Evolutionary conservation across 2,888 invertebrate species (phyloP).

Genomic region (Xylocampa areola): DNA sequence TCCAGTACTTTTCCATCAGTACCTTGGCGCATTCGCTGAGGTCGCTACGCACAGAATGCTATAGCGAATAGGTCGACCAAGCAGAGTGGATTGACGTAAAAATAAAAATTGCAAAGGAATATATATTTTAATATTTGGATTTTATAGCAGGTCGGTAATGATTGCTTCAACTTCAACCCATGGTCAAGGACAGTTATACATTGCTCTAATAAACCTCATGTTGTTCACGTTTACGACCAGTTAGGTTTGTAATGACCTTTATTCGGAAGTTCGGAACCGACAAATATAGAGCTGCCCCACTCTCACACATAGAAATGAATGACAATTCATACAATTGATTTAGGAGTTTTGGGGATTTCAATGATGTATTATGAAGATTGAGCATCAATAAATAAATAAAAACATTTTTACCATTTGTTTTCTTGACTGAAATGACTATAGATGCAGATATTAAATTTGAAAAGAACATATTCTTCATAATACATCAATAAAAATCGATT

Average conservation of each 20-base stretch:
- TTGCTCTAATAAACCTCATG: constrained; percentile 16
- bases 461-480: constrained; percentile 21
- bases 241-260: constrained; percentile 22
- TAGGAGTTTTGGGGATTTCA: constrained; percentile 14
- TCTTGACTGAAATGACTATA: constrained; percentile 1
- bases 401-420: no score
- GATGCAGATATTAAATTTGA: no score
- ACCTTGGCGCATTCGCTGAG: constrained; percentile 64
- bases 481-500: constrained; percentile 14
- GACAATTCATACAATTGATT: constrained; percentile 35
- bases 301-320: constrained; percentile 22
- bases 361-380: constrained; percentile 18
- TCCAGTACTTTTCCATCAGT: constrained; percentile 82
- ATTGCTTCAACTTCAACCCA: constrained; percentile 16
- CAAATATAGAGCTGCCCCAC: constrained; percentile 24
- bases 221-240: constrained; percentile 5
- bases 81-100: background rate
- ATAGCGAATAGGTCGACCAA: constrained; percentile 17
- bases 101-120: no score
- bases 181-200: constrained; percentile 7
- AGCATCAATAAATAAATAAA: no score
- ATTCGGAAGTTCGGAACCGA: constrained; percentile 34
- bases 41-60: constrained; percentile 33
- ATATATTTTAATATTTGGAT: no score
- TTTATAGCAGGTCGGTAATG: no score